Evolutionary conservation across 2,888 invertebrate genomes (phyloP), one percentile per base, ranked within the genome.

Genomic region (Sarcophaga carnaria): DNA sequence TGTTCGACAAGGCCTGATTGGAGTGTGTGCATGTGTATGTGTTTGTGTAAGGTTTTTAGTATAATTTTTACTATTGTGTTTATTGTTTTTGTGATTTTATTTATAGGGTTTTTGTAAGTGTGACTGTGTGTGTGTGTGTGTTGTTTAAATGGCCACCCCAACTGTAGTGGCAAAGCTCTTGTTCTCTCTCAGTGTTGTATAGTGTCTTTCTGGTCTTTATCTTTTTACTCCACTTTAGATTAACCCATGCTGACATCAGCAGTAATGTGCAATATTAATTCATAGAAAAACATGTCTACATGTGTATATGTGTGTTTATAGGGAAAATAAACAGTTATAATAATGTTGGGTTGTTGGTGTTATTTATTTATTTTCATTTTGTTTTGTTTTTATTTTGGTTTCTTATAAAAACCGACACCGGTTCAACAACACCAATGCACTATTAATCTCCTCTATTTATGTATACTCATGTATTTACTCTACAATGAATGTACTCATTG

Each of bases 361-460:
- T 60, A 37, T 76, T 49, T 20, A 22, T 72, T 20, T 76, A 59
- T 67, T 37, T 22, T 20, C 54, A 22, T 62, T 60, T 62, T 22
- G 60, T 70, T 77, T 80, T 62, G 59, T 80, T 22, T 71, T 76
- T 82, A 67, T 70, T 85, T 88, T 82, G 77, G 84, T 81, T 64
- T 74, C 77, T 77, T 85, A 80, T 67, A 80, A 83, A 75, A 79
- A 81, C 85, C 83, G 88, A 89, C 86, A 88, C 89, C 89, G 88
- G 89, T 89, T 89, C 89, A 88, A 89, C 89, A 88, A 88, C 88
- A 86, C 83, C 85, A 87, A 63, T 81, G 83, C 81, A 82, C 87
- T 85, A 75, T 80, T 83, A 71, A 75, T 76, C 77, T 76, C 22
- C 63, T 76, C 60, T 71, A 77, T 80, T 72, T 80, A 77, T 83